A percentile compares a stretch with the other conserved stretches of the same genome.
These are phyloP conservation scores for Microctonus brassicae DNA, from an alignment of 2,888 invertebrate genomes.

Conservation along the genomic window DNA sequence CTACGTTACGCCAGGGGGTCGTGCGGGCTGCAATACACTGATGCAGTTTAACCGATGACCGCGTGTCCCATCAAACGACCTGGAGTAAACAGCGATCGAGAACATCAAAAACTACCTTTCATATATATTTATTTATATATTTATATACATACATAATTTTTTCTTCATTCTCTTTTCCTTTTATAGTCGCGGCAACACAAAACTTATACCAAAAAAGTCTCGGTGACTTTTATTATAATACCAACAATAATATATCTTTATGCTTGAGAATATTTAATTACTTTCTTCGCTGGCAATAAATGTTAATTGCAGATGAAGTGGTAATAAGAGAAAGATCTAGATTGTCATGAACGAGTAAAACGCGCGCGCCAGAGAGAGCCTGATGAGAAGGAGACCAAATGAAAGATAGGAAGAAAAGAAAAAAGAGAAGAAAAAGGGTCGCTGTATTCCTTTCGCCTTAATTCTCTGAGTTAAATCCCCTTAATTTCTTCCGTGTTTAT, in stretches of 20 bases:
- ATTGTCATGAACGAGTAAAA: slow-evolving; percentile 8
- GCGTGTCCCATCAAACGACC: slow-evolving; percentile 4
- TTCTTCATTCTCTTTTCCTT: slow-evolving; percentile 40
- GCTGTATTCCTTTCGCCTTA: slow-evolving; percentile 29
- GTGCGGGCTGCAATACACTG: slow-evolving; percentile 2
- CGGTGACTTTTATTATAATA: slow-evolving; percentile 42
- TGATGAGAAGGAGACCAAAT: background rate
- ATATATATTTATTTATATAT: background rate
- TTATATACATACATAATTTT: background rate
- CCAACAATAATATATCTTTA: slow-evolving; percentile 39
- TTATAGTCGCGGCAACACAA: slow-evolving; percentile 23
- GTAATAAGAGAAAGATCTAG: slow-evolving; percentile 61
- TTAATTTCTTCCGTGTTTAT: slow-evolving; percentile 50
- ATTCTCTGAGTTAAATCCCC: slow-evolving; percentile 40
- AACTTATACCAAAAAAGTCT: slow-evolving; percentile 24
- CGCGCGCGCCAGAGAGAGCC: background rate
- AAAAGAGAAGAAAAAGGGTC: background rate
- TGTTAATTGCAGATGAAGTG: slow-evolving; percentile 71
- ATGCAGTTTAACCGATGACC: slow-evolving; percentile 26
- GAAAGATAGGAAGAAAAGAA: slow-evolving; percentile 15
- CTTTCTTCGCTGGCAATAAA: slow-evolving; percentile 69
- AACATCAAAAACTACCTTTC: slow-evolving; percentile 4
- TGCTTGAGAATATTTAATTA: slow-evolving; percentile 68
- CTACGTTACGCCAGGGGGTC: slow-evolving; percentile 32
- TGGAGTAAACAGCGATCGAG: slow-evolving; percentile 15